A percentile compares a stretch with the other conserved stretches of the same genome.
These are phyloP conservation scores for Pachycephala philippinensis DNA, from an alignment of 2,113 vertebrate genomes.

Conservation along the genomic window DNA sequence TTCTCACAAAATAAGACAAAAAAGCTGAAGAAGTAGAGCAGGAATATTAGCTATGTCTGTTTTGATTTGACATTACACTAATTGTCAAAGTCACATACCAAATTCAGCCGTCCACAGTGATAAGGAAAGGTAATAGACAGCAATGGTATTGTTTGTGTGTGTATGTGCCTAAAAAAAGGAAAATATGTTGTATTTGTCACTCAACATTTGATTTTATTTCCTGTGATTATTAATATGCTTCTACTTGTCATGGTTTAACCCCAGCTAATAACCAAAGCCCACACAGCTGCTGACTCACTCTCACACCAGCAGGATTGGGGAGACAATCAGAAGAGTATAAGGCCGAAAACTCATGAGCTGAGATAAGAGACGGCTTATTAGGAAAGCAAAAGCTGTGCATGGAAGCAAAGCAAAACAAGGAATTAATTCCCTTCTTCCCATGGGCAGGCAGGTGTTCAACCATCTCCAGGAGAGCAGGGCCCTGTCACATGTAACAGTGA, in stretches of 20 bases:
- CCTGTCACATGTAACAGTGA: fast-evolving
- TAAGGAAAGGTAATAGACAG: neutral
- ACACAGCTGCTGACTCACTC: fast-evolving
- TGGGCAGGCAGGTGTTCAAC: neutral
- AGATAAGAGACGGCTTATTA: neutral
- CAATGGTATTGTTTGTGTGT: neutral
- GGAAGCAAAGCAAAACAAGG: neutral
- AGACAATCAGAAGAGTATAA: neutral
- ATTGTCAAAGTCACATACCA: neutral
- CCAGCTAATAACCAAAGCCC: neutral
- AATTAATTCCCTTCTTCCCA: neutral
- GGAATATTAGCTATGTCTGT: neutral
- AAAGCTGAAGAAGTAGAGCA: neutral
- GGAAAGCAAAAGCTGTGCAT: neutral
- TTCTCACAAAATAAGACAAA: neutral
- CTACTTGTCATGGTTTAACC: neutral
- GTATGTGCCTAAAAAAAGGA: neutral
- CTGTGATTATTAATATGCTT: neutral
- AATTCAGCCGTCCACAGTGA: neutral
- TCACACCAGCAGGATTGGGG: too few species aligned
- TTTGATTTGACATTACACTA: neutral
- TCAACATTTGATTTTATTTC: neutral
- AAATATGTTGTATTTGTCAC: neutral
- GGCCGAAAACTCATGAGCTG: fast-evolving
- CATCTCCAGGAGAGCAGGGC: neutral